A percentile compares a stretch with the other conserved stretches of the same genome.
These are phyloP conservation scores for Syndactyla subalaris DNA, from an alignment of 2,797 vertebrate species.

Conservation along the genomic window DNA sequence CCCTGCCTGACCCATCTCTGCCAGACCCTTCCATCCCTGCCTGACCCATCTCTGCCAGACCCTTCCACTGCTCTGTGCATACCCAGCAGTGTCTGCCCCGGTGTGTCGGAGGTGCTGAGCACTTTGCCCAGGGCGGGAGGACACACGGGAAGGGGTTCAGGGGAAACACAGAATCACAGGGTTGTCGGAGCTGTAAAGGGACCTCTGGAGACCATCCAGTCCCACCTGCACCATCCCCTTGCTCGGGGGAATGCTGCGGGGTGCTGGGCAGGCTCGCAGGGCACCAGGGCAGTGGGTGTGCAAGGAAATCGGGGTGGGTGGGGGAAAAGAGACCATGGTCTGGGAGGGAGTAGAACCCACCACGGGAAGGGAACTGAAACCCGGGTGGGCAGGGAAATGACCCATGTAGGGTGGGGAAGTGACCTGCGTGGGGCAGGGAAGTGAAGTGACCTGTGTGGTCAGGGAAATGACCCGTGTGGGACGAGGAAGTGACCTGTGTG, in stretches of 20 bases:
- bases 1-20: background rate
- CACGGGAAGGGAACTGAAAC: too few relatives aligned
- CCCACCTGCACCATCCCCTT: background rate
- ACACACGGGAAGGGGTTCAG: background rate
- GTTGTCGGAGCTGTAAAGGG: background rate
- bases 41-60: too few relatives aligned
- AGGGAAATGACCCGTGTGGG: too few relatives aligned
- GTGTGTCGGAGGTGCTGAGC: rapidly evolving
- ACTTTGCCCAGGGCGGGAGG: background rate
- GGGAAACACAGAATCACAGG: background rate
- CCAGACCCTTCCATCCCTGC: too few relatives aligned
- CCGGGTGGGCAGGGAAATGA: too few relatives aligned
- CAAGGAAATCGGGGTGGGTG: background rate
- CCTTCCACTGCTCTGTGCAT: rapidly evolving
- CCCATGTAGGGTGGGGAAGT: too few relatives aligned
- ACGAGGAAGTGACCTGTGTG: too few relatives aligned
- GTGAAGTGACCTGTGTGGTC: too few relatives aligned
- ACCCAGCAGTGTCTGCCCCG: rapidly evolving
- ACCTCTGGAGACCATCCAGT: background rate
- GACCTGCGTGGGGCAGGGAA: rapidly evolving
- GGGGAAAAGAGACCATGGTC: rapidly evolving
- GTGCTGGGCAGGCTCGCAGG: too few relatives aligned
- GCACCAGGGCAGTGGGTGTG: background rate
- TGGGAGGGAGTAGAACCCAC: rapidly evolving
- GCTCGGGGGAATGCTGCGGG: rapidly evolving